Evolutionary conservation across 2,113 vertebrate genomes (phyloP).

Genomic region (Lutjanus erythropterus): DNA sequence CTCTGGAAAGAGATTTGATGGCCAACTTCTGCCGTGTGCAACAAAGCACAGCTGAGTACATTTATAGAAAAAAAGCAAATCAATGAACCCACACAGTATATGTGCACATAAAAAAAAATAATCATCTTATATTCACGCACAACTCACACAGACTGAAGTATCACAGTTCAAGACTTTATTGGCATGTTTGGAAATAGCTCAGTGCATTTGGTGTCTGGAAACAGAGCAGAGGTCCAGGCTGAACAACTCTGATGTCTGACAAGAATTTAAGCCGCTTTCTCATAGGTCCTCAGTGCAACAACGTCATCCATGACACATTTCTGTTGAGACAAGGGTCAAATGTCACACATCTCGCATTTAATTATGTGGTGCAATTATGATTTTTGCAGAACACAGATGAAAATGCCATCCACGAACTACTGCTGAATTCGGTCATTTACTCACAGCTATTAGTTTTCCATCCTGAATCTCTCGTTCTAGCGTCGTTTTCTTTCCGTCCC

Average conservation of each 20-base stretch:
- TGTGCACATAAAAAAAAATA: neutral
- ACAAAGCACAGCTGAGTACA: too few species aligned
- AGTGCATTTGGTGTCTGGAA: neutral
- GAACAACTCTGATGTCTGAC: neutral
- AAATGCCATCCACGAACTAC: neutral
- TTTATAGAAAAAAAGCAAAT: neutral
- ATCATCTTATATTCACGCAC: conserved; percentile 8
- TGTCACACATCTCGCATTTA: neutral
- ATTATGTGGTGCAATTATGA: too few species aligned
- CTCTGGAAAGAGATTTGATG: too few species aligned
- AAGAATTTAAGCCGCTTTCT: conserved; percentile 81
- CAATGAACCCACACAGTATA: neutral
- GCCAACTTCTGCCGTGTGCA: too few species aligned
- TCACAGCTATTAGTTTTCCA: conserved; percentile 75
- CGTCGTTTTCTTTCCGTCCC: conserved; percentile 74
- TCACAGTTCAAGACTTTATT: conserved; percentile 69
- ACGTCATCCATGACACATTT: conserved; percentile 89
- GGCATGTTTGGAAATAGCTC: conserved; percentile 23
- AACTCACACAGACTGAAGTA: neutral
- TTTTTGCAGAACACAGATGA: too few species aligned
- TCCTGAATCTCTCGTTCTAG: conserved; percentile 74
- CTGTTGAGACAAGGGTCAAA: conserved; percentile 76
- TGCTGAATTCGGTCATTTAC: conserved; percentile 28
- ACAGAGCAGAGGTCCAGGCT: neutral
- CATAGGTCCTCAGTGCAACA: conserved; percentile 88